Evolutionary conservation across 2,113 vertebrate species (phyloP), one percentile per base, ranked within the genome.

Genomic region (Vulpes ferrilata): DNA sequence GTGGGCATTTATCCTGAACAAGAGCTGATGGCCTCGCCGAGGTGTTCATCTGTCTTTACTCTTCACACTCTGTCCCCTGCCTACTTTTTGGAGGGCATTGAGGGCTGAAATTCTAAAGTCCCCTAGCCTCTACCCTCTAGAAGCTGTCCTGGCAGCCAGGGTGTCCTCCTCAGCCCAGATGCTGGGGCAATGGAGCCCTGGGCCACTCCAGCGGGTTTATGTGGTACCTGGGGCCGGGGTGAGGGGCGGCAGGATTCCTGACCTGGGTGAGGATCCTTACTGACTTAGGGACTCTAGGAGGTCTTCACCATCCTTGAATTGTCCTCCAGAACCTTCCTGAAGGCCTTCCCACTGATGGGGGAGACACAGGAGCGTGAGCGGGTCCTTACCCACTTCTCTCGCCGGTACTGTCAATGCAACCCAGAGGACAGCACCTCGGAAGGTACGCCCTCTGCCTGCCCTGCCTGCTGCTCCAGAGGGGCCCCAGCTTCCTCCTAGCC

Each of bases 321-420:
- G 22, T 88, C 22, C 97, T 93, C 67, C 98, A 99, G 99, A 98
- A 99, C 99, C 0, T 99, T 99, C 93, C 92, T 99, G 95, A 99
- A 99, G 73, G 99, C 99, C 0, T 99, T 99, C 96, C 98, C 99
- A 0, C 98, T 99, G 97, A 99, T 99, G 79, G 99, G 99, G 25
- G 99, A 99, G 98, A 99, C 99, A 0, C 99, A 99, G 98, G 99
- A 99, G 97, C 99, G 99, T 11, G 99, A 99, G 93, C 99, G 99
- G 0, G 99, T 99, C 62, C 99, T 99, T 93, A 99, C 99, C 67
- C 99, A 99, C 35, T 99, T 99, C 97, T 99, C 99, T 69, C 98
- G 97, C 78, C 99, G 99, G 16, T 99, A 99, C 97, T 99, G 99
- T 81, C 98, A 99, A 81, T 99, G 99, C 98, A 99, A 99, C 98